A percentile compares a stretch with the other conserved stretches of the same genome.
phyloP scores from a whole-genome alignment of 2,888 invertebrate genomes.

The Drosophila barbarae region DNA sequence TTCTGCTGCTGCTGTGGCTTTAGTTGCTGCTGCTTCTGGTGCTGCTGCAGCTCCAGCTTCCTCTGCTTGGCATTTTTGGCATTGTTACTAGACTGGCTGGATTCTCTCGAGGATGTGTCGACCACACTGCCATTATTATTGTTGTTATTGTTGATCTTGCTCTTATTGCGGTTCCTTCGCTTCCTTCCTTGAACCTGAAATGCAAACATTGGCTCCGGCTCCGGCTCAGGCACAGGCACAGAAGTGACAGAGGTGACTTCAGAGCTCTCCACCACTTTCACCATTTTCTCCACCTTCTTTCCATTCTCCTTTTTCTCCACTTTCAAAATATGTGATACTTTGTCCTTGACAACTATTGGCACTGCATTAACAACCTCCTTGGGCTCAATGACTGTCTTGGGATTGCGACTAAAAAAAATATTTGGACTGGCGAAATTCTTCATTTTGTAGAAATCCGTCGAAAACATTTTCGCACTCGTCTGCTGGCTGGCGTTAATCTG shows the following conservation, averaged over 20 bases:
- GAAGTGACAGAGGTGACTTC: too few relatives aligned
- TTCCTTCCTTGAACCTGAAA: background rate
- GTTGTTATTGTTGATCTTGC: background rate
- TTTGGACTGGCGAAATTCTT: slow-evolving; percentile 62
- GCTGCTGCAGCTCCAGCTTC: background rate
- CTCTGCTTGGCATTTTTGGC: background rate
- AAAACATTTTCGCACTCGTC: slow-evolving; percentile 40
- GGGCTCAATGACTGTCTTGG: background rate
- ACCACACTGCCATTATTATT: background rate
- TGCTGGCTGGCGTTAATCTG: background rate
- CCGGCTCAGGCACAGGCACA: background rate
- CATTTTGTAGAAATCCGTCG: slow-evolving; percentile 49
- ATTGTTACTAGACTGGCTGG: background rate
- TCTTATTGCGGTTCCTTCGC: slow-evolving; percentile 19
- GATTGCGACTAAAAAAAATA: slow-evolving; percentile 54
- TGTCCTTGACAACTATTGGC: background rate
- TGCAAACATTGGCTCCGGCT: too few relatives aligned
- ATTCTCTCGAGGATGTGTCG: background rate
- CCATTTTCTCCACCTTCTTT: background rate
- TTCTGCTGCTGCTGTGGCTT: background rate
- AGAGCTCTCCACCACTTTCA: background rate
- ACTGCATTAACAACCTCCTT: background rate
- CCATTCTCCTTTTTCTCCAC: background rate
- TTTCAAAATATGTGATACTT: background rate
- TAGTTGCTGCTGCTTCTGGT: background rate